Base-by-base conservation (phyloP, 2,113 vertebrate genomes). In the Cacatua alba region DNA sequence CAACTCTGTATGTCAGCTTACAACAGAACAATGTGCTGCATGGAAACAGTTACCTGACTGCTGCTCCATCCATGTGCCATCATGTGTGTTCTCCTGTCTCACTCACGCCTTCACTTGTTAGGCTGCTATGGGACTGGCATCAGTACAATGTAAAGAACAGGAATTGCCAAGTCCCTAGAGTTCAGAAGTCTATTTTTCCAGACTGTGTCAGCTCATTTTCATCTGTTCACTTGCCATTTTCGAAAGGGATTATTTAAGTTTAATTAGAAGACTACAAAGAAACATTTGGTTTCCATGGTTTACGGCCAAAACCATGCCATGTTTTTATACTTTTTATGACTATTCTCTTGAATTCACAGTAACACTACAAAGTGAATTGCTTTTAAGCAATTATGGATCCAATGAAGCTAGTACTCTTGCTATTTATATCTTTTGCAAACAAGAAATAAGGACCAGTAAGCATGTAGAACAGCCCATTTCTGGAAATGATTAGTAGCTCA, bases 391-490 rank as follows among this genome's bases (percentile, higher is more conserved):
- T 90, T 86, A 77, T 5, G 29, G 51, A 79, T n/a, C 51, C 59
- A 83, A 23, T 46, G 59, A 80, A 92, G 24, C 13, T 65, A 71
- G 84, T 18, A 17, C 7, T 52, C 13, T 82, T 95, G 33, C 11
- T 79, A 57, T 92, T 96, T 91, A 49, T 82, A 52, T 52, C 21
- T 79, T 84, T 77, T 87, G 62, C 44, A 92, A 92, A 86, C 26
- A 92, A 93, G 62, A 84, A 83, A 52, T 51, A 82, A 68, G 35
- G 81, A 70, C 19, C 17, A 78, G 43, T 26, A 25, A 86, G 31
- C 37, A 39, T 74, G 39, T 26, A 69, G n/a, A 82, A 26, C 17
- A 69, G 35, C 53, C 11, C 6, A 31, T 53, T 90, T 91, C 74
- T 77, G 71, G 62, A 62, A 80, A 59, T 88, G 18, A 82, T 89